These are phyloP conservation scores for Anoplopoma fimbria DNA, from an alignment of 2,113 vertebrate species.

Conservation along the genomic window DNA sequence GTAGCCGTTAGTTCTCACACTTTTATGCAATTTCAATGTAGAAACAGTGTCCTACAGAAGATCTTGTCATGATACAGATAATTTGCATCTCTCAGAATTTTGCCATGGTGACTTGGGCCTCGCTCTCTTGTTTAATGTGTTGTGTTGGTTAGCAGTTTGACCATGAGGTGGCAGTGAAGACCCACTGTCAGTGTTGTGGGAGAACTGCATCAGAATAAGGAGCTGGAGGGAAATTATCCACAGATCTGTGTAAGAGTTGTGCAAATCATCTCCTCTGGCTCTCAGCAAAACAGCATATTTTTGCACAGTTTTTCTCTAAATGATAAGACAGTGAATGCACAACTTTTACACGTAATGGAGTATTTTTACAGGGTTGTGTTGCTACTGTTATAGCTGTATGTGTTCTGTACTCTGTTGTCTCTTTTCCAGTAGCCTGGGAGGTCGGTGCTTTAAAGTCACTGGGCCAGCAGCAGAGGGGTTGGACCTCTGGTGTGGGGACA, in stretches of 20 bases:
- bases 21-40: background rate
- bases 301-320: background rate
- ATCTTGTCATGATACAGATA: background rate
- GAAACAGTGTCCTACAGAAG: background rate
- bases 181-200: background rate
- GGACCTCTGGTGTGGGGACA: background rate
- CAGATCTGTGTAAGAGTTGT: background rate
- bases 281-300: background rate
- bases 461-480: background rate
- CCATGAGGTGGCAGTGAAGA: constrained; percentile 68
- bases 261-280: background rate
- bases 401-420: background rate
- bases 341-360: background rate
- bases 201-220: background rate
- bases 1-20: background rate
- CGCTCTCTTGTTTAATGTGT: background rate
- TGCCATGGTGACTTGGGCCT: background rate
- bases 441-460: background rate
- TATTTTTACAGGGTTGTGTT: background rate
- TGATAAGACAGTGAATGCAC: background rate
- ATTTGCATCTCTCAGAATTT: background rate
- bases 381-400: background rate
- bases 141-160: constrained; percentile 24
- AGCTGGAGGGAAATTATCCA: background rate
- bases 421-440: background rate